Evolutionary conservation across 2,113 vertebrate species (phyloP).

Genomic region (Caloenas nicobarica): DNA sequence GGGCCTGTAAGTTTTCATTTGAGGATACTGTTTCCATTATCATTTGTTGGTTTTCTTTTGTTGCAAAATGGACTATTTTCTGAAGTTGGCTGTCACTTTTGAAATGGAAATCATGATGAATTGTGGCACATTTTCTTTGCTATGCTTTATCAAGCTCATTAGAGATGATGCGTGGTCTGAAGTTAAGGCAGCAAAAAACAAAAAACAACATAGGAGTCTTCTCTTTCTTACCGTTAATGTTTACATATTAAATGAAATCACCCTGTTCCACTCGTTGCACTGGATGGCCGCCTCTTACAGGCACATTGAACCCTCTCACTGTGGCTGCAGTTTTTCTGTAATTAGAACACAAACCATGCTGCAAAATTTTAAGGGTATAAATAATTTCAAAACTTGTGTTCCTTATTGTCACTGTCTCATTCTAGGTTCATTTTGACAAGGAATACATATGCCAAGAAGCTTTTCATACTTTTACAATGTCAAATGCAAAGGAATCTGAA

Average conservation of each 20-base stretch:
- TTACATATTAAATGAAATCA: constrained; percentile 45
- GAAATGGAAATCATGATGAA: constrained; percentile 76
- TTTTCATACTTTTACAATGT: background rate
- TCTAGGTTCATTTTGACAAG: constrained; percentile 23
- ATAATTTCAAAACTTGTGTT: background rate
- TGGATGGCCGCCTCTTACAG: background rate
- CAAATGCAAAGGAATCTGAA: constrained; percentile 9
- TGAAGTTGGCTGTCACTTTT: constrained; percentile 68
- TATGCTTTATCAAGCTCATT: constrained; percentile 78
- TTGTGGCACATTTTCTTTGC: constrained; percentile 70
- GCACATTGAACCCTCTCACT: background rate
- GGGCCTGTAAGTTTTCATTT: background rate
- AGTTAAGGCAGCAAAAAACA: constrained; percentile 61
- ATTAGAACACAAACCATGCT: background rate
- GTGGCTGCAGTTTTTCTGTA: background rate
- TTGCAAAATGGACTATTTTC: constrained; percentile 61
- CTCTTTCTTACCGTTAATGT: constrained; percentile 21
- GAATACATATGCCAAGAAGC: background rate
- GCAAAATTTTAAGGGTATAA: background rate
- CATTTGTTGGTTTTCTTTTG: constrained; percentile 4
- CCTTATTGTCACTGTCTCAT: background rate
- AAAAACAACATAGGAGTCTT: background rate
- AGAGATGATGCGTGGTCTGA: constrained; percentile 75
- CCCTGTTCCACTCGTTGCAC: constrained; percentile 30
- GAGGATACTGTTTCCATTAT: constrained; percentile 19